A percentile compares a stretch with the other conserved stretches of the same genome.
Conservation (phyloP, 2,113 vertebrate genomes). For the Barbus barbus region DNA sequence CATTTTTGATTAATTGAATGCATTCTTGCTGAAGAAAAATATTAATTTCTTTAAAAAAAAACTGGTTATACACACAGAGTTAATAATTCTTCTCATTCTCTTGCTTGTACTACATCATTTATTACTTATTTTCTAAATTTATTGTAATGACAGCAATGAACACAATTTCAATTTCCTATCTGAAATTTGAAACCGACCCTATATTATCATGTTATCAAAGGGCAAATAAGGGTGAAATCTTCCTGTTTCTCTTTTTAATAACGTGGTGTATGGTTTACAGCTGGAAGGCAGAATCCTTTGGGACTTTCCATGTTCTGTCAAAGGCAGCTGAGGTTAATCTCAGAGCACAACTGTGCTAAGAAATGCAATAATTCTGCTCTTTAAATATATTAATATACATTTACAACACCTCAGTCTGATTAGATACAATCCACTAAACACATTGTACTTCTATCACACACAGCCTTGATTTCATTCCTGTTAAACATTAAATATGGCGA, state of each 20-base stretch:
- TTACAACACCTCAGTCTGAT: background rate
- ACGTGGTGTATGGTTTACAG: conserved; percentile 16
- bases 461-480: too few relatives aligned
- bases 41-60: background rate
- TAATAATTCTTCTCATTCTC: background rate
- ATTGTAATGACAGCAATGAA: background rate
- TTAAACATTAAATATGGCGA: too few relatives aligned
- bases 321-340: background rate
- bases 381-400: background rate
- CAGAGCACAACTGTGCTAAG: background rate
- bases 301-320: conserved; percentile 39
- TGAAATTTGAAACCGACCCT: background rate
- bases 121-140: background rate
- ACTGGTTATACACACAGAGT: background rate
- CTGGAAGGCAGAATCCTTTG: conserved; percentile 25
- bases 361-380: background rate
- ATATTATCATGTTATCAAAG: background rate
- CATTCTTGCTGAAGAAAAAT: background rate
- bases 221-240: background rate
- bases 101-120: background rate
- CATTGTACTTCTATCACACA: too few relatives aligned
- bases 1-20: background rate
- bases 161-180: background rate
- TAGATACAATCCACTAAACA: too few relatives aligned
- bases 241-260: conserved; percentile 18